Conservation (phyloP, 2,113 vertebrate species). For the Sylvilagus bachmani region DNA sequence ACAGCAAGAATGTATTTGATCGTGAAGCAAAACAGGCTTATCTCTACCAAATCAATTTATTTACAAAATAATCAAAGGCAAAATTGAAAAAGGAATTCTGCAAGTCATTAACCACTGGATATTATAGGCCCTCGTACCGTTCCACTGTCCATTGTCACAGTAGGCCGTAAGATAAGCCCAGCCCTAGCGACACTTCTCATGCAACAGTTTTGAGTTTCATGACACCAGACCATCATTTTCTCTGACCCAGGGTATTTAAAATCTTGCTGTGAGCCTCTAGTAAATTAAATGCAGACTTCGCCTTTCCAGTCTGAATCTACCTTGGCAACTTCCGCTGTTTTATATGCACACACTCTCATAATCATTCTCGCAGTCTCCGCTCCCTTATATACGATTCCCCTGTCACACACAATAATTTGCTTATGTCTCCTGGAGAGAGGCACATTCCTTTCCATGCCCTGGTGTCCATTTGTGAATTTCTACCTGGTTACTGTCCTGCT, state of each 20-base stretch:
- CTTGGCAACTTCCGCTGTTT: neutral
- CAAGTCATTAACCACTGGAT: neutral
- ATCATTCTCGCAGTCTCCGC: neutral
- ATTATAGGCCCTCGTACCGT: neutral
- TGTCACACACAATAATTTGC: neutral
- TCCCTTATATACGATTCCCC: too few relatives aligned
- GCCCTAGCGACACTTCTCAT: neutral
- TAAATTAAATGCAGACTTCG: neutral
- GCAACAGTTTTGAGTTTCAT: neutral
- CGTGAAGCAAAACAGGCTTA: neutral
- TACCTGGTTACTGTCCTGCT: neutral
- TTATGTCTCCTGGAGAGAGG: neutral
- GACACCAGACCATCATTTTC: neutral
- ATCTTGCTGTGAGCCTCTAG: neutral
- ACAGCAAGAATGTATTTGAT: neutral
- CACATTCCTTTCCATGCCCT: neutral
- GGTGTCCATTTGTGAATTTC: neutral
- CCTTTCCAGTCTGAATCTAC: neutral
- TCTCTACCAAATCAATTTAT: neutral
- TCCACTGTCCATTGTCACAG: too few relatives aligned
- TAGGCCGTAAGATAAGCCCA: too few relatives aligned
- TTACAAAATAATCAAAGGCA: neutral
- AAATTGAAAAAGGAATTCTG: neutral
- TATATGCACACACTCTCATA: accelerated
- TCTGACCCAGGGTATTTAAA: neutral